Evolutionary conservation across 1,140 invertebrate genomes (phyloP), one percentile per base, ranked within the genome.

Genomic region (Bombus polaris): DNA sequence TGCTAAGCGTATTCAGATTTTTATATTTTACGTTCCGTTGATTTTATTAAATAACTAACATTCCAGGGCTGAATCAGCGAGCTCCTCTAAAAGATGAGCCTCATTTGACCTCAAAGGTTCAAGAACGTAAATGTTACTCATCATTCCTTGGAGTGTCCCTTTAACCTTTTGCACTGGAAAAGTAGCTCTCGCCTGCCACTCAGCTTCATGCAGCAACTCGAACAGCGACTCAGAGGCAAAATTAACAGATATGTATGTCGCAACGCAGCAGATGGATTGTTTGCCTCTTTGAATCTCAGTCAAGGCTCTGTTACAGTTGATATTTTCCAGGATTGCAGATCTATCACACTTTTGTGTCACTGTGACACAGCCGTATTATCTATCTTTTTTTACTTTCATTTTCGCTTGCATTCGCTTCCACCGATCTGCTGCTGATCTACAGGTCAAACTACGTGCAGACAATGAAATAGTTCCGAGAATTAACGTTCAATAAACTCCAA

Each of bases 211-310:
- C 12, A 32, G 62, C n/a, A 32, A 32, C n/a, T 65, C 62, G 62
- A 65, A n/a, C n/a, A n/a, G 13, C 62, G n/a, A 32, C n/a, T 65
- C n/a, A 2, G 28, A 65, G 13, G n/a, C 62, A 15, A 32, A 65
- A 65, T 65, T 62, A 62, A n/a, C 59, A n/a, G 59, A 62, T 62
- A 62, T 62, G 59, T 62, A 62, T 62, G 59, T 62, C 59, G 59
- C 59, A 62, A 62, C 59, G 59, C 59, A 62, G 59, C 59, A 62
- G 59, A 62, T 62, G 59, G 59, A 62, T 62, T 62, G 59, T 62
- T 62, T 62, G 59, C 28, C 59, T n/a, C 59, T 62, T 62, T 28
- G 59, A 62, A 13, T 62, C 59, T 62, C 28, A 62, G 59, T 62
- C 59, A 62, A 62, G 59, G 59, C 59, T 28, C 59, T n/a, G 3